A percentile compares a stretch with the other conserved stretches of the same genome.
phyloP scores from a whole-genome alignment of 1,140 invertebrate genomes.

The Chrysomallon squamiferum region DNA sequence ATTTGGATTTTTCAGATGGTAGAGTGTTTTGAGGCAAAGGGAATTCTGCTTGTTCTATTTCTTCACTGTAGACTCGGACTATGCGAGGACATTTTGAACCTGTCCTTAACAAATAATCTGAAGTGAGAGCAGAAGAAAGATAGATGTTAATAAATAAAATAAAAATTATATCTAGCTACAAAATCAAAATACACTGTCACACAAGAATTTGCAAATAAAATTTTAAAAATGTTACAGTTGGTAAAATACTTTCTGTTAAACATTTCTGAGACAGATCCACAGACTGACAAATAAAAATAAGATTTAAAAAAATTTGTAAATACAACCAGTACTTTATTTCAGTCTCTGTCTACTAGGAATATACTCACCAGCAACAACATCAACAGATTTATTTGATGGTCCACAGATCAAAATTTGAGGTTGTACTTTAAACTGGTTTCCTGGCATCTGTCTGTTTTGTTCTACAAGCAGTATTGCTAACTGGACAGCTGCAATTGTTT shows the following conservation, averaged over 20 bases:
- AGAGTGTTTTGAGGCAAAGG: constrained; percentile 32
- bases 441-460: constrained; percentile 35
- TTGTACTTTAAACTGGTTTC: constrained; percentile 7
- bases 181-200: no score
- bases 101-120: constrained; percentile 38
- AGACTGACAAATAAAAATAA: no score
- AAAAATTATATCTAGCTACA: no score
- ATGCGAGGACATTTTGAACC: constrained; percentile 34
- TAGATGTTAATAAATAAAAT: constrained; percentile 1
- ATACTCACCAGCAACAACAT: constrained; percentile 49
- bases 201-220: no score
- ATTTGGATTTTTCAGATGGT: constrained; percentile 3
- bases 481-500: constrained; percentile 41
- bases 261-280: no score
- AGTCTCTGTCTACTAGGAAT: no score
- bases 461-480: constrained; percentile 37
- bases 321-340: no score
- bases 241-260: no score
- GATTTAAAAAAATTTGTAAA: no score
- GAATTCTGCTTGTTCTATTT: constrained; percentile 42
- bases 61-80: constrained; percentile 50
- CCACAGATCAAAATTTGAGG: constrained; percentile 55
- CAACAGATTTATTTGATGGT: constrained; percentile 51
- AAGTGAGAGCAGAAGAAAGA: constrained; percentile 20
- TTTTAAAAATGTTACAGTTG: no score